Base-by-base conservation (phyloP, 2,113 vertebrate species). In the Vidua macroura region DNA sequence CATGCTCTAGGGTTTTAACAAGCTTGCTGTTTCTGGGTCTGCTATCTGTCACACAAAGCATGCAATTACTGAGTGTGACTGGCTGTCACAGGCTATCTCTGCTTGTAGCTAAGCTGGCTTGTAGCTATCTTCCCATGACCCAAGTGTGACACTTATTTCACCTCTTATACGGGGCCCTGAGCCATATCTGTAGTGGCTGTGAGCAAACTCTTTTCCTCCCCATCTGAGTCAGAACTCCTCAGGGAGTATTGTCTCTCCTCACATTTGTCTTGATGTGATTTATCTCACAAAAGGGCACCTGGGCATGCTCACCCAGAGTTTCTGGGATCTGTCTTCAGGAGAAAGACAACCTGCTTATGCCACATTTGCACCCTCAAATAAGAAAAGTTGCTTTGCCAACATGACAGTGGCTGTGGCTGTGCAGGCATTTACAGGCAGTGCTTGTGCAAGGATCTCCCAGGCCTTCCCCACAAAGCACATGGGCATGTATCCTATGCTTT, bases 81-180 rank as follows among this genome's bases (percentile, higher is more conserved):
- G 70, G 52, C 90, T 94, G 93, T 93, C 88, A 78, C 76, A 56
- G 41, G 31, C 90, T 95, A 93, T 96, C 82, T 88, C 76, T 88
- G 66, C 83, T 88, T 78, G 46, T 80, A 96, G 92, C 94, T 95
- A 68, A 78, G 85, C 80, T 88, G 86, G 73, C 86, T 92, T 59
- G 52, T 86, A 66, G 79, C 95, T 96, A 88, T 96, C 83, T 96
- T 94, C 83, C 83, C 66, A 18, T 93, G 88, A 88, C 86, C 90
- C 74, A 88, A 11, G 78, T 58, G 62, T 93, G 86, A 78, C 88
- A 86, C 77, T 91, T 83, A 76, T 67, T 94, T 95, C 82, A 89
- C 68, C 46, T 88, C 80, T 74, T 62, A 66, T 64, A 70, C 33
- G 73, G 52, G 52, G 74, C 68, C 77, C 95, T 85, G 83, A 93